Conservation (phyloP, 2,888 invertebrate genomes). For the Linyphia triangularis region DNA sequence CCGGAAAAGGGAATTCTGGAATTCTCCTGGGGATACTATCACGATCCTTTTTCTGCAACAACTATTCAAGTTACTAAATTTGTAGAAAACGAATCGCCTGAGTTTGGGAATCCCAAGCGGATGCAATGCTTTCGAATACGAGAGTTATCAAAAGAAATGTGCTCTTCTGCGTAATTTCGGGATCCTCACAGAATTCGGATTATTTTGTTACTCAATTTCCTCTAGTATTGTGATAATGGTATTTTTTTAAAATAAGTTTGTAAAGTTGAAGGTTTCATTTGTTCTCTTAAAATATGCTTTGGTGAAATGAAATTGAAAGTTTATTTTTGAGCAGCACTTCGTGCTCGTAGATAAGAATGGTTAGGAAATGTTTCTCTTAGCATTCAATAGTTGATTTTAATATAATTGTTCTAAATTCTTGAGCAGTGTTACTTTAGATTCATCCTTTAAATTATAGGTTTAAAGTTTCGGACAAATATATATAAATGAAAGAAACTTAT, state of each 20-base stretch:
- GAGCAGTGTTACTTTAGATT: too few species aligned
- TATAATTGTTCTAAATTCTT: too few species aligned
- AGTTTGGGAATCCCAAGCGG: conserved; percentile 18
- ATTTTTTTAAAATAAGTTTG: neutral
- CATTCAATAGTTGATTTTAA: too few species aligned
- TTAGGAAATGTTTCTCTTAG: too few species aligned
- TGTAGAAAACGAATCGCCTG: conserved; percentile 18
- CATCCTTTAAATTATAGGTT: too few species aligned
- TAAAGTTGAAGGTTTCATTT: neutral
- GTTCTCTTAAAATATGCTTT: neutral
- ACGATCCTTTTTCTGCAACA: neutral
- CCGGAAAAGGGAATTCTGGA: neutral
- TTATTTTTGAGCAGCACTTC: too few species aligned
- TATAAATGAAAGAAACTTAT: too few species aligned
- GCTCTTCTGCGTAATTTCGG: conserved; percentile 17
- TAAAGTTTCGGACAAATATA: too few species aligned
- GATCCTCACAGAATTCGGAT: neutral
- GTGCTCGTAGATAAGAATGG: too few species aligned
- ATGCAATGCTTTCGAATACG: neutral
- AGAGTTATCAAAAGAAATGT: conserved; percentile 28
- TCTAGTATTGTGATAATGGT: conserved; percentile 8
- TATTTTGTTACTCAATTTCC: conserved; percentile 9
- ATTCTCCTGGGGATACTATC: conserved; percentile 8
- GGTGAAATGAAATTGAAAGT: too few species aligned
- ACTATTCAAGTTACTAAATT: conserved; percentile 37